Conservation (phyloP, 2,888 invertebrate species). For the Argyresthia goedartella region DNA sequence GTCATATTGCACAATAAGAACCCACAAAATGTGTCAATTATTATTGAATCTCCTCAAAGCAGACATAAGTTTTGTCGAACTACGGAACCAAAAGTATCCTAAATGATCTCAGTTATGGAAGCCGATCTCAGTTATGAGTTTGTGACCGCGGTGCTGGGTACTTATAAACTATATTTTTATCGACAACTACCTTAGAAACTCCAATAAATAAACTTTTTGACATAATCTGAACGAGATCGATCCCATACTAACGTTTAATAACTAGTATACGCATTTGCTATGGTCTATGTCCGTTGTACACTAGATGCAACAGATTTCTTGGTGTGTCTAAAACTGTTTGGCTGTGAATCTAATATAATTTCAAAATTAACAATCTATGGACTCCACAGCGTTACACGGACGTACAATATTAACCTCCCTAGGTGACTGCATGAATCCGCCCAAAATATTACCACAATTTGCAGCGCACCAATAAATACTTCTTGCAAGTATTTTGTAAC, state of each 20-base stretch:
- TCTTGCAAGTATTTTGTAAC: not conserved
- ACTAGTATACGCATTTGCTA: constrained; percentile 38
- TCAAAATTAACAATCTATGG: not conserved
- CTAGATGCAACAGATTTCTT: not conserved
- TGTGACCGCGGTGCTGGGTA: constrained; percentile 44
- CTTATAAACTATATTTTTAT: constrained; percentile 14
- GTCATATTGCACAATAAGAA: not conserved
- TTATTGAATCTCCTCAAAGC: constrained; percentile 6
- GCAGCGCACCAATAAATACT: not conserved
- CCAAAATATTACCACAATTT: not conserved
- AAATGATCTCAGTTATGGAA: constrained; percentile 41
- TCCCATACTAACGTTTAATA: not conserved
- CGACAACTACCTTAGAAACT: not conserved
- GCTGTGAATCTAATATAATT: constrained; percentile 51
- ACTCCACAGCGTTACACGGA: not conserved
- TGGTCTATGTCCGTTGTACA: constrained; percentile 7
- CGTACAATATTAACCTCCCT: not conserved
- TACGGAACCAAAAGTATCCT: constrained; percentile 26
- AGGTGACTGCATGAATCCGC: not conserved
- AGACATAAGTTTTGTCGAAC: constrained; percentile 12
- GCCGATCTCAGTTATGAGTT: constrained; percentile 24
- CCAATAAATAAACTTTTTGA: not conserved
- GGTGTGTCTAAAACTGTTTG: constrained; percentile 25
- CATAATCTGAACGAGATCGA: constrained; percentile 1
- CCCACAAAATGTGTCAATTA: not conserved